A percentile compares a stretch with the other conserved stretches of the same genome.
phyloP scores from a whole-genome alignment of 2,113 vertebrate genomes.

The Periophthalmus modestus region DNA sequence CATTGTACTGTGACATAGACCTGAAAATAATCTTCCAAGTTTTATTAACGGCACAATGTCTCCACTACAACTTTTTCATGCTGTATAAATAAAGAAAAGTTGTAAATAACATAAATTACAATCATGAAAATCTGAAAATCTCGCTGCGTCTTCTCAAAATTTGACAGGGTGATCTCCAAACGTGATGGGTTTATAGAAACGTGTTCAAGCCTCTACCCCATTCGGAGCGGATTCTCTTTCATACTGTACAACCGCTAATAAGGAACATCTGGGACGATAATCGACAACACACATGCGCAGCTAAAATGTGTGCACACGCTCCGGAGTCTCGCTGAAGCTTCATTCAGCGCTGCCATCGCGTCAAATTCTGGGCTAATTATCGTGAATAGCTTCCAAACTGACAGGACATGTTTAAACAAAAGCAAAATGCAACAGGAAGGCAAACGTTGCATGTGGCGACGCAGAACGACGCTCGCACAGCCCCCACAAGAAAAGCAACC shows the following conservation, averaged over 20 bases:
- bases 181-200: constrained; percentile 45
- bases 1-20: too few species aligned
- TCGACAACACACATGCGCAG: constrained; percentile 48
- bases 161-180: not conserved
- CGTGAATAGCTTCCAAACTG: constrained; percentile 40
- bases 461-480: constrained; percentile 3
- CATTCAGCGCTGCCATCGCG: constrained; percentile 39
- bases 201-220: constrained; percentile 31
- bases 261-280: constrained; percentile 57
- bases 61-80: too few species aligned
- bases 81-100: too few species aligned
- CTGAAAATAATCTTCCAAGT: too few species aligned
- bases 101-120: too few species aligned
- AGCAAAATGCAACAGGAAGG: constrained; percentile 9
- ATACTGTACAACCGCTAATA: constrained; percentile 40
- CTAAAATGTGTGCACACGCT: constrained; percentile 37
- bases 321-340: constrained; percentile 22
- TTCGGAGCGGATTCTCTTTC: constrained; percentile 29
- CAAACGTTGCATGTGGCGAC: constrained; percentile 37
- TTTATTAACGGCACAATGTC: too few species aligned
- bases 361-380: constrained; percentile 30
- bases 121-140: too few species aligned
- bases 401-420: constrained; percentile 45
- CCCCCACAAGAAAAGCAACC: constrained; percentile 8
- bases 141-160: not conserved